phyloP scores from a whole-genome alignment of 2,113 vertebrate species.

The Marmota flaviventris region DNA sequence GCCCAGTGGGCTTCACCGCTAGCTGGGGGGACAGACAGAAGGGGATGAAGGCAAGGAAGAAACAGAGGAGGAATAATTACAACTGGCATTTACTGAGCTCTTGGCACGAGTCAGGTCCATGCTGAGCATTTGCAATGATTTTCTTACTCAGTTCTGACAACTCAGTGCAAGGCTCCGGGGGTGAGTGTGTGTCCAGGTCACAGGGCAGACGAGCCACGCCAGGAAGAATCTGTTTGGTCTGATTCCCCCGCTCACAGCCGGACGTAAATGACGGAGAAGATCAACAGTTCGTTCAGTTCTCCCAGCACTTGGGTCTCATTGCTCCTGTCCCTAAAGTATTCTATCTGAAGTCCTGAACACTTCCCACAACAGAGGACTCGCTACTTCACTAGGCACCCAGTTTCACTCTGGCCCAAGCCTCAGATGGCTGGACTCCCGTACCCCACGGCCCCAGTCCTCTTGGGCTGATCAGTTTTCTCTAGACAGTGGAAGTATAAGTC shows the following conservation, averaged over 20 bases:
- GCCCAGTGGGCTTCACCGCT: no score
- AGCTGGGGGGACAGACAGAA: neutral
- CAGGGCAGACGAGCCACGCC: neutral
- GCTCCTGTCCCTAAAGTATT: neutral
- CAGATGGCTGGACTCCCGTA: neutral
- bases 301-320: neutral
- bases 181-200: neutral
- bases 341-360: neutral
- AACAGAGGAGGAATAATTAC: accelerated
- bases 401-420: neutral
- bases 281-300: neutral
- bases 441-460: no score
- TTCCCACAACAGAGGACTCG: neutral
- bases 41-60: neutral
- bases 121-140: neutral
- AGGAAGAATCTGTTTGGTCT: neutral
- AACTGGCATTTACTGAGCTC: neutral
- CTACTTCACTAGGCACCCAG: neutral
- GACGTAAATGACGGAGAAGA: neutral
- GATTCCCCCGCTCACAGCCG: neutral
- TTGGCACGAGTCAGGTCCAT: neutral
- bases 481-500: neutral
- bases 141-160: neutral
- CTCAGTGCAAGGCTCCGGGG: neutral
- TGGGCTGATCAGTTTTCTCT: neutral